Base-by-base conservation (phyloP, 1,140 invertebrate species). In the Heliothis virescens region DNA sequence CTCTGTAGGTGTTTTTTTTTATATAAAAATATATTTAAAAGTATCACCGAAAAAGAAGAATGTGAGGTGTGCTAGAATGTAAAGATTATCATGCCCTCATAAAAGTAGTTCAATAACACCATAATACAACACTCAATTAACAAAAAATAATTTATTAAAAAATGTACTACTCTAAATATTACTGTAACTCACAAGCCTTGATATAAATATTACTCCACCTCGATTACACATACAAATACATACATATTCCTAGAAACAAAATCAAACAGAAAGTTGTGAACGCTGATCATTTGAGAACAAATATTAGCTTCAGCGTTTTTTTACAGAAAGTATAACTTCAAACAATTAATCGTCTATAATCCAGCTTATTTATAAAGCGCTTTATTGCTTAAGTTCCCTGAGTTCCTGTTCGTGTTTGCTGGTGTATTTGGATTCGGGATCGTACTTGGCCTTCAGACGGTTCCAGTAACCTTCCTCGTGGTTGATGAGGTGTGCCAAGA, bases 401-500 rank as follows among this genome's bases (percentile, higher is more conserved):
- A 89, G 79, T 57, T 93, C 86, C 0, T 89, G 77, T 77, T 95
- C 95, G 86, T 96, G 96, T 72, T 95, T 95, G 52, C 86, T 88
- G 69, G 91, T 92, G 87, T 96, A 97, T 26, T 91, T 87, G 0
- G 95, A 94, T 0, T 96, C 89, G 0, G 96, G 96, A 84, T 97
- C 96, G 85, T 95, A 97, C 86, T 96, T 96, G 7, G 83, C 87
- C 15, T 93, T 87, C 2, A 97, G 84, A 7, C 94, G 75, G 7
- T 95, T 90, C 96, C 96, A 97, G 81, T 95, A 87, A 0, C 95
- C 95, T 0, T 89, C 90, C 73, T 96, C 96, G 12, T 96, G 95
- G 26, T 95, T 91, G 47, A 95, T 94, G 16, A 96, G 84, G 57
- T 87, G 92, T 12, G 83, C 82, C 63, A 96, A 91, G 9, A 97